Percentiles rank a stretch among this genome's conserved stretches.
Evolutionary conservation across 53 echinoderm and acorn worm species (phyloP).

Genomic region (Echinarachnius parma): DNA sequence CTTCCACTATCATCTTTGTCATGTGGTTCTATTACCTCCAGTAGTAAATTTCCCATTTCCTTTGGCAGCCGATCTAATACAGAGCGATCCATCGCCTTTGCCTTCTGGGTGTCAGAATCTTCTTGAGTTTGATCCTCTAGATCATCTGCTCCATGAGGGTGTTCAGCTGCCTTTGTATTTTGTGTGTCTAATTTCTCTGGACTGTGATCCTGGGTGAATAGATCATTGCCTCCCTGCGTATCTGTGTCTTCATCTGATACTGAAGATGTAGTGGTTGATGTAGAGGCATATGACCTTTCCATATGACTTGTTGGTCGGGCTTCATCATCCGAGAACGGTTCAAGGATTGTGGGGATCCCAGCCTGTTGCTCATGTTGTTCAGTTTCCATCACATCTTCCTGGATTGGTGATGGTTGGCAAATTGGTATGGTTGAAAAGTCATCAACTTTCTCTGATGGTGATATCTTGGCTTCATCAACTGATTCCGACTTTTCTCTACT

Average conservation of each 20-base stretch:
- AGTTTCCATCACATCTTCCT: not conserved
- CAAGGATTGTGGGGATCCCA: too few species aligned
- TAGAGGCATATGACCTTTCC: not conserved
- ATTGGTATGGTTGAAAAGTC: not conserved
- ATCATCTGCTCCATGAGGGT: slow-evolving; percentile 9
- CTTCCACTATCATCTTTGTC: not conserved
- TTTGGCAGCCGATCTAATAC: slow-evolving; percentile 16
- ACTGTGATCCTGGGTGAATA: not conserved
- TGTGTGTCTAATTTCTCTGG: too few species aligned
- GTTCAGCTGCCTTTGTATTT: too few species aligned
- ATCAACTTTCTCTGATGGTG: slow-evolving; percentile 5
- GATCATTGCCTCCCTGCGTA: not conserved
- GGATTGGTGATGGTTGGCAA: not conserved
- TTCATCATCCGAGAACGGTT: too few species aligned
- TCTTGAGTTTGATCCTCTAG: not conserved
- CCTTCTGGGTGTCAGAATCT: not conserved
- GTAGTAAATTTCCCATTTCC: slow-evolving; percentile 27
- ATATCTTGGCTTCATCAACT: not conserved
- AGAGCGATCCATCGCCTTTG: not conserved
- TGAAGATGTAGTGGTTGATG: not conserved
- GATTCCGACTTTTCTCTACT: too few species aligned
- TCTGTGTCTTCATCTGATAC: slow-evolving; percentile 27
- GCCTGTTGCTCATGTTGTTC: not conserved
- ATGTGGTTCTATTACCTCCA: slow-evolving; percentile 18
- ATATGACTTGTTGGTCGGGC: too few species aligned